A percentile compares a stretch with the other conserved stretches of the same genome.
These are phyloP conservation scores for Enteromius afrohamiltoni DNA, from an alignment of 2,797 vertebrate species.

Conservation along the genomic window DNA sequence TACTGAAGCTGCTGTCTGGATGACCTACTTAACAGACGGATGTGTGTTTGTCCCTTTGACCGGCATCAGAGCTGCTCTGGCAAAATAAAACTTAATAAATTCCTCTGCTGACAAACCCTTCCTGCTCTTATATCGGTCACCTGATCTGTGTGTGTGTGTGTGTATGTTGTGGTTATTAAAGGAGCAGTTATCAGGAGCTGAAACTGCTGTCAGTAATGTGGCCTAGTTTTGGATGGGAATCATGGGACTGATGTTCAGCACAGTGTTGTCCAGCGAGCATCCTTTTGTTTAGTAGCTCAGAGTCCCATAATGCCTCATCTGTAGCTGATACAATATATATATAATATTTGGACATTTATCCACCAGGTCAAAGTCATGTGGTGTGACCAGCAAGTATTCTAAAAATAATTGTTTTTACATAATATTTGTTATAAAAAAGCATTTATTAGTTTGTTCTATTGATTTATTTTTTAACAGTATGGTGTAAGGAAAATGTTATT, in stretches of 20 bases:
- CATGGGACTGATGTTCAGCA: conserved; percentile 10
- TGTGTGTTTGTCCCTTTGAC: conserved; percentile 9
- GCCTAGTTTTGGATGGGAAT: conserved; percentile 29
- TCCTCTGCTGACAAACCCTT: conserved; percentile 51
- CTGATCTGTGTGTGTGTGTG: conserved; percentile 4
- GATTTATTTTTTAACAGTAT: not conserved
- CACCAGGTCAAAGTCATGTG: not conserved
- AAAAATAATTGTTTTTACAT: not conserved
- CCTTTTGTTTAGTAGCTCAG: too few species aligned
- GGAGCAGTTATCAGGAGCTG: conserved; percentile 21
- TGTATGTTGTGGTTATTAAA: conserved; percentile 39
- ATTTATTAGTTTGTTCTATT: too few species aligned
- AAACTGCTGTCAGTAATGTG: conserved; percentile 23
- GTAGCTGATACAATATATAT: too few species aligned
- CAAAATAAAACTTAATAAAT: conserved; percentile 50
- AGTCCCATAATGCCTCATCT: not conserved
- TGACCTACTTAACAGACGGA: not conserved
- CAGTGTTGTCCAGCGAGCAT: not conserved
- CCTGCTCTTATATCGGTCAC: conserved; percentile 56
- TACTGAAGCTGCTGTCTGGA: not conserved
- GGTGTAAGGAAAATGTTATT: not conserved
- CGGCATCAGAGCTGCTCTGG: not conserved
- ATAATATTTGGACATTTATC: not conserved
- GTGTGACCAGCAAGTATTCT: not conserved
- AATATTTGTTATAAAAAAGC: not conserved